Percentiles rank a stretch among this genome's conserved stretches.
phyloP scores from a whole-genome alignment of 2,113 vertebrate genomes.

The Litocranius walleri region DNA sequence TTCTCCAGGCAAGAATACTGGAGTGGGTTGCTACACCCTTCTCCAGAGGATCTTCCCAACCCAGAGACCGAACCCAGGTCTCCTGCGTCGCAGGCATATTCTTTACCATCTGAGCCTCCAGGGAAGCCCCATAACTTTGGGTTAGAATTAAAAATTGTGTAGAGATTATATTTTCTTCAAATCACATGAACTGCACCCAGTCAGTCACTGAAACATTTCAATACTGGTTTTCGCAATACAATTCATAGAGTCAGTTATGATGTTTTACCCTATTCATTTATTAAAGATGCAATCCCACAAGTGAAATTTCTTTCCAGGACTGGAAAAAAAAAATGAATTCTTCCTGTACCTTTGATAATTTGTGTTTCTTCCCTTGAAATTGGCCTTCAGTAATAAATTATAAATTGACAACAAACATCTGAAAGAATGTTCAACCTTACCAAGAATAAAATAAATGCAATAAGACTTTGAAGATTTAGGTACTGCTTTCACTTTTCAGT shows the following conservation, averaged over 20 bases:
- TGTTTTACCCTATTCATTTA: not conserved
- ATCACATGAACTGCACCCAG: not conserved
- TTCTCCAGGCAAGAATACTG: not conserved
- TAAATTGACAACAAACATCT: not conserved
- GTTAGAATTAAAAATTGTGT: not conserved
- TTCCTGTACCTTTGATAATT: not conserved
- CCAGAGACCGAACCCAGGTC: not conserved
- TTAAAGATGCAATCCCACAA: not conserved
- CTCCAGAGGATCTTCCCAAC: not conserved
- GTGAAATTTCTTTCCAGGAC: not conserved
- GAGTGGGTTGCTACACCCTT: not conserved
- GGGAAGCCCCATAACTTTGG: not conserved
- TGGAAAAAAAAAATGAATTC: not conserved
- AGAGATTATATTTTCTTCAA: not conserved
- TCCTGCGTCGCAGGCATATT: rapidly evolving
- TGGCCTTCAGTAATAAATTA: not conserved
- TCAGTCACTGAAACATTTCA: not conserved
- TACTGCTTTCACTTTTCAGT: not conserved
- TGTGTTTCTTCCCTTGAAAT: not conserved
- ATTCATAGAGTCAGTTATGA: not conserved
- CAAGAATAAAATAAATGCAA: not conserved
- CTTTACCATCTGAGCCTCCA: not conserved
- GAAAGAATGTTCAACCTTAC: not conserved
- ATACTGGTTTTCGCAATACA: not conserved
- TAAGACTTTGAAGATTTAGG: not conserved